Percentiles rank a stretch among this genome's conserved stretches.
phyloP scores from a whole-genome alignment of 53 echinoderm and acorn worm genomes.

The Holothuria leucospilota region DNA sequence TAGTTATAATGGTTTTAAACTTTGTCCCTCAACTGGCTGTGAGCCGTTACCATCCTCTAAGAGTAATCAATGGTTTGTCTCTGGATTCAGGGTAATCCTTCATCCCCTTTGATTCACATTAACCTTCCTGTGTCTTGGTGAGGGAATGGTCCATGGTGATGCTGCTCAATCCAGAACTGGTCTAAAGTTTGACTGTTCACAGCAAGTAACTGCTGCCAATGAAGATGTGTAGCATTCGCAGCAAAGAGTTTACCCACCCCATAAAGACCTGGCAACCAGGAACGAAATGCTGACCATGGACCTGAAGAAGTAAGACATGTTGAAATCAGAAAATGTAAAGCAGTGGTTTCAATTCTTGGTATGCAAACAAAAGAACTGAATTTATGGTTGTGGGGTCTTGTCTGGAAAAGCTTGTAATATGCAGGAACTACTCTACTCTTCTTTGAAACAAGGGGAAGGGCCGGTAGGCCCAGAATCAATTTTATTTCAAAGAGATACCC shows the following conservation, averaged over 20 bases:
- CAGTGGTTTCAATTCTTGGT: neutral
- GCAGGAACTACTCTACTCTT: too few relatives aligned
- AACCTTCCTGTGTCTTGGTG: neutral
- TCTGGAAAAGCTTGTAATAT: too few relatives aligned
- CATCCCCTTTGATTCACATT: neutral
- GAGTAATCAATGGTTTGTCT: too few relatives aligned
- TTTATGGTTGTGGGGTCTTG: too few relatives aligned
- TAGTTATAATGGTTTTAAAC: too few relatives aligned
- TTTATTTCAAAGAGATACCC: too few relatives aligned
- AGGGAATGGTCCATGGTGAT: slow-evolving; percentile 78
- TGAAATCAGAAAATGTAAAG: neutral
- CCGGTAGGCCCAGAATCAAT: too few relatives aligned
- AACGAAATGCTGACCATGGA: slow-evolving; percentile 87
- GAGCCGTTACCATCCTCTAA: too few relatives aligned
- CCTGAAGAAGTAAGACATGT: slow-evolving; percentile 52
- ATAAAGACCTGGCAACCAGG: slow-evolving; percentile 90
- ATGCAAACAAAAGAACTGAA: neutral
- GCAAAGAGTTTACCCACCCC: slow-evolving; percentile 75
- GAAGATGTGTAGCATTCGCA: slow-evolving; percentile 81
- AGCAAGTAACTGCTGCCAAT: slow-evolving; percentile 82
- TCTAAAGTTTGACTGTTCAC: slow-evolving; percentile 72
- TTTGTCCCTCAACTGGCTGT: too few relatives aligned
- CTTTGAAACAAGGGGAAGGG: too few relatives aligned
- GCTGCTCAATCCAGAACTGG: slow-evolving; percentile 83
- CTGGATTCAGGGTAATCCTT: too few relatives aligned